Evolutionary conservation across 2,113 vertebrate genomes (phyloP).

Genomic region (Pongo abelii): DNA sequence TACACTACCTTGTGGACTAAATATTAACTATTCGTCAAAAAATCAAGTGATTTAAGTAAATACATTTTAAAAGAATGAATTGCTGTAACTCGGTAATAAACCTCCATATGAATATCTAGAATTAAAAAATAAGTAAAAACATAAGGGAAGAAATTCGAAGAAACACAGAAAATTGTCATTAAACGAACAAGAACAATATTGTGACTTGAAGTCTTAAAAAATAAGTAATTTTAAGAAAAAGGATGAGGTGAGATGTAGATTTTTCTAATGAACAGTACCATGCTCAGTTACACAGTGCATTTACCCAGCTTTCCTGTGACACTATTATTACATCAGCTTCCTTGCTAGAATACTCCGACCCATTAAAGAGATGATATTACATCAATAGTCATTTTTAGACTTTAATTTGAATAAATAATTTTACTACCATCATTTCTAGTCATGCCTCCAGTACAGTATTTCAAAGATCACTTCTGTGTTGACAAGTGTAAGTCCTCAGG

Average conservation of each 20-base stretch:
- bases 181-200: constrained; percentile 58
- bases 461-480: constrained; percentile 39
- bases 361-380: constrained; percentile 11
- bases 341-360: constrained; percentile 13
- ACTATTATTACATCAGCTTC: background rate
- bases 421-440: constrained; percentile 45
- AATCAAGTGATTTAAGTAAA: background rate
- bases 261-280: constrained; percentile 41
- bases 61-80: background rate
- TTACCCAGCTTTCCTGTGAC: background rate
- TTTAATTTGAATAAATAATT: constrained; percentile 55
- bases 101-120: constrained; percentile 71
- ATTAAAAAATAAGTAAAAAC: constrained; percentile 72
- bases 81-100: constrained; percentile 46
- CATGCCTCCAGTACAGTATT: constrained; percentile 39
- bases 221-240: constrained; percentile 61
- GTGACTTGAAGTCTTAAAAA: constrained; percentile 63
- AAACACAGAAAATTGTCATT: constrained; percentile 69
- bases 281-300: background rate
- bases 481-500: background rate
- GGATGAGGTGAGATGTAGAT: background rate
- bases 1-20: background rate
- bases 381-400: constrained; percentile 46
- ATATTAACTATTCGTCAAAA: background rate
- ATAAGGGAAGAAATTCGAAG: constrained; percentile 62